Evolutionary conservation across 2,797 vertebrate species (phyloP), one percentile per base, ranked within the genome.

Genomic region (Bradypodion ventrale): DNA sequence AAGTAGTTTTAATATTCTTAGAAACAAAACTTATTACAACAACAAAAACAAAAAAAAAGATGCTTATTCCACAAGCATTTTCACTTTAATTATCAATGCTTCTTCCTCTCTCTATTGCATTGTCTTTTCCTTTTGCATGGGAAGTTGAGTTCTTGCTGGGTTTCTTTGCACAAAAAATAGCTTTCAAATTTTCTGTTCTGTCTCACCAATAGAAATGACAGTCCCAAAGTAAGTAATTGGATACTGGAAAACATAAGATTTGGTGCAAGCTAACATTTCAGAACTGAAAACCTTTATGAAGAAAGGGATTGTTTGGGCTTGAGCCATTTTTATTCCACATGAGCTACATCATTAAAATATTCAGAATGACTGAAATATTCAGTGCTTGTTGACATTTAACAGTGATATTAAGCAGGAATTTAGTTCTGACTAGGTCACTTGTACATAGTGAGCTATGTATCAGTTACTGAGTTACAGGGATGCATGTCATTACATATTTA

Each of bases 41-140:
- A n/a, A n/a, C n/a, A 88, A 87, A 37, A 86, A 86, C 89, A 87
- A 83, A 84, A 44, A 87, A 83, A 84, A 44, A 65, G 86, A 8
- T 91, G 32, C 82, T 92, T 92, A 90, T 7, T 79, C 84, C 70
- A 84, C 29, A 88, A 91, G 73, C 87, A 86, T 87, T 93, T 92
- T 90, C 13, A 29, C 82, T 85, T 92, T 84, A 90, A 91, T 93
- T 92, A 94, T 93, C 91, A 42, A 91, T 94, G 42, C 25, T n/a
- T 78, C 44, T 83, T 86, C 52, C 4, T 87, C 75, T 83, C 68
- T 85, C 80, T 19, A 86, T 87, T 85, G 27, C 76, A 90, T 40
- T 92, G 85, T 60, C 52, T 42, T 69, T 85, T 68, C 66, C 84
- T 12, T 84, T 90, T 87, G 63, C 87, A 86, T 93, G 86, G 82